Evolutionary conservation across 1,140 invertebrate species (phyloP), one percentile per base, ranked within the genome.

Genomic region (Glomeris maerens): DNA sequence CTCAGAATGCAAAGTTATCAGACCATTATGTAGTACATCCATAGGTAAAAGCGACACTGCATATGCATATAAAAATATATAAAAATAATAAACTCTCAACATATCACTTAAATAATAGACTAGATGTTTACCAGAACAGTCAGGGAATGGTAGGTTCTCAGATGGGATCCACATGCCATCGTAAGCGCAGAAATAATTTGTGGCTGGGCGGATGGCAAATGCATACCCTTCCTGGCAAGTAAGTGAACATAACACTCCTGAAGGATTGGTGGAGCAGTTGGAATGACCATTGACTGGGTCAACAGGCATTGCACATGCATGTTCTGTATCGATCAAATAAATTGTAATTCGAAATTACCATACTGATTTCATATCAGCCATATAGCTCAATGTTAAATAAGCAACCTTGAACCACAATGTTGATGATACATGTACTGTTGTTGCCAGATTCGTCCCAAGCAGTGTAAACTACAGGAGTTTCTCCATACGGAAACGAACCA

Each of bases 341-440:
- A 27, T 45, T 20, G 7, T 13, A 50, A 22, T 5, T 42, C 3
- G 45, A 23, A 27, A 47, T 31, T 42, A 29, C 31, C 25, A 14
- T 17, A 38, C 2, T 10, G 28, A 27, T 0, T 17, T 29, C 10
- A n/a, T 20, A 26, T 27, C 31, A n/a, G 10, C 10, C n/a, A 36
- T 36, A 36, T 2, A 53, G 23, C 25, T 27, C 22, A 55, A 52
- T 7, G 49, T 2, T 21, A 2, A 38, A 17, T 42, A 21, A 47
- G 58, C 62, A 65, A 80, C 78, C 75, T 69, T 78, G 67, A n/a
- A 83, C 68, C 13, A 71, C 75, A 21, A 82, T 72, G 49, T 74
- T 74, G 13, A 82, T 60, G 5, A 66, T 58, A 57, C 80, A 83
- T 3, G 62, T 72, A 41, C 68, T 75, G 29, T 65, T 70, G 59